Evolutionary conservation across 2,113 vertebrate species (phyloP), one percentile per base, ranked within the genome.

Genomic region (Saimiri boliviensis): DNA sequence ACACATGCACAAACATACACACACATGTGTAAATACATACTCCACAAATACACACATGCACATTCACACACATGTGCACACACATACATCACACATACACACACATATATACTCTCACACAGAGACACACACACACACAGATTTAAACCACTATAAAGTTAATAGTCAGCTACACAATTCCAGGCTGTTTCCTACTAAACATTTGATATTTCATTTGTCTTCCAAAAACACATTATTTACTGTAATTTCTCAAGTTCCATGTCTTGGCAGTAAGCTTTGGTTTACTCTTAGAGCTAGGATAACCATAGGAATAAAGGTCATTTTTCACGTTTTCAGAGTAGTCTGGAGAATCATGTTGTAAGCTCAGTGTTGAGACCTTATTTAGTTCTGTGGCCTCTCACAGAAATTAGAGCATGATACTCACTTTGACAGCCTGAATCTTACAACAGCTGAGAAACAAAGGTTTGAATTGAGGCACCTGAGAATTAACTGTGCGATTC

Each of bases 401-500:
- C 45, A 85, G 66, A 83, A 86, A 89, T 6, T 4, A 63, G 32
- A 95, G 91, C 42, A 4, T 1, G 35, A 95, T 42, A 11, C 30
- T 79, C 58, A 63, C 82, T 91, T 76, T 70, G 66, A 94, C 92
- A 94, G 71, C 63, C 95, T 52, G 52, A 17, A n/a, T 95, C 92
- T 83, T 45, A 52, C 42, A 56, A 74, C 1, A 13, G 40, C 73
- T 70, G 23, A 79, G 86, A 89, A 91, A 73, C 0, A 5, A 58
- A 66, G 17, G 23, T 74, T 92, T 85, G 54, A 32, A 8, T 54
- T 6, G 21, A 91, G 93, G 94, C 94, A 93, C 73, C 96, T 94
- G 96, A 98, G 89, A 92, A 79, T 58, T 97, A 37, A 73, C 42
- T 68, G 58, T 80, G 77, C 35, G 19, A 95, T 94, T 93, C 97